Percentiles rank a stretch among this genome's conserved stretches.
phyloP scores from a whole-genome alignment of 2,113 vertebrate genomes.

The Vidua chalybeata region DNA sequence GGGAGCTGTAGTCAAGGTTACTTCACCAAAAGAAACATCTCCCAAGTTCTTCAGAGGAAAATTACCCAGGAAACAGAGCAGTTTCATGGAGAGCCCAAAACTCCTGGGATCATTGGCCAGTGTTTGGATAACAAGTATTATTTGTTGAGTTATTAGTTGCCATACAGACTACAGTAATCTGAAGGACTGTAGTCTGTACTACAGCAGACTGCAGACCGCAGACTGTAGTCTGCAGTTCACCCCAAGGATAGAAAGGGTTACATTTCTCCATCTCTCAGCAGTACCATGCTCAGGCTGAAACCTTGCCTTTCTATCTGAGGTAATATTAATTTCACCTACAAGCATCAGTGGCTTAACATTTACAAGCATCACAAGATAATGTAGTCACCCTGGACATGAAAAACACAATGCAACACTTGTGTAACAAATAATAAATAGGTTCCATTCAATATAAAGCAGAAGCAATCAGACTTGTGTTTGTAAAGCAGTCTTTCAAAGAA shows the following conservation, averaged over 20 bases:
- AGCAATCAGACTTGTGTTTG: neutral
- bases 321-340: conserved; percentile 62
- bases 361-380: conserved; percentile 57
- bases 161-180: neutral
- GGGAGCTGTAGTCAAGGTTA: neutral
- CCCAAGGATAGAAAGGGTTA: neutral
- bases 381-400: conserved; percentile 24
- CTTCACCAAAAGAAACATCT: neutral
- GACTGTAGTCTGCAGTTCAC: neutral
- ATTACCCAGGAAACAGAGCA: neutral
- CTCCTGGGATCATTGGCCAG: neutral
- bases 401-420: conserved; percentile 9
- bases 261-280: neutral
- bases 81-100: neutral
- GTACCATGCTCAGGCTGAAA: neutral
- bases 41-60: neutral
- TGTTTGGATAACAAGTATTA: neutral
- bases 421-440: conserved; percentile 43
- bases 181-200: neutral
- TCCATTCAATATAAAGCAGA: neutral
- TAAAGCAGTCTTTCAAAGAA: neutral
- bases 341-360: conserved; percentile 41
- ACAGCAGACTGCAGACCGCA: too few relatives aligned
- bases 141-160: neutral
- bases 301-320: conserved; percentile 23